phyloP scores from a whole-genome alignment of 2,888 invertebrate species.

The Metallyticus violacea region DNA sequence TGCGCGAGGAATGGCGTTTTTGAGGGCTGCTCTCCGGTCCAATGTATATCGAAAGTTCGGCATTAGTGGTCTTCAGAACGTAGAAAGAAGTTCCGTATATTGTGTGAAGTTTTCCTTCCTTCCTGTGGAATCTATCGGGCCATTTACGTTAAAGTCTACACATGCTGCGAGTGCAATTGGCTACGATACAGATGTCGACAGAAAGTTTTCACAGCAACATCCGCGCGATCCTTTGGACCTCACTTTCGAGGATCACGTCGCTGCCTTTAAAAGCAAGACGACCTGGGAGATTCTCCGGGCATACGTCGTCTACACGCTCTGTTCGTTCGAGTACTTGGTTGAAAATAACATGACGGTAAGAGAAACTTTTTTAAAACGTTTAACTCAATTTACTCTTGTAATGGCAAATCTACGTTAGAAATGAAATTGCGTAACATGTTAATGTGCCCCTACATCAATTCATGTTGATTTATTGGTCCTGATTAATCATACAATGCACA shows the following conservation, averaged over 20 bases:
- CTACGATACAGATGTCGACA: constrained; percentile 23
- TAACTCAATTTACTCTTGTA: not conserved
- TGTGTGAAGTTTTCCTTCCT: constrained; percentile 36
- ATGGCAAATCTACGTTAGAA: no score
- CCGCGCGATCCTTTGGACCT: constrained; percentile 72
- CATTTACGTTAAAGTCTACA: constrained; percentile 41
- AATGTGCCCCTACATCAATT: not conserved
- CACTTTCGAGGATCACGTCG: constrained; percentile 81
- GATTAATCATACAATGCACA: no score
- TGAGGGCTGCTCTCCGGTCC: constrained; percentile 47
- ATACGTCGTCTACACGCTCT: constrained; percentile 87
- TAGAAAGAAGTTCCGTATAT: constrained; percentile 41
- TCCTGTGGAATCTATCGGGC: constrained; percentile 32
- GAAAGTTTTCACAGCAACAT: constrained; percentile 35
- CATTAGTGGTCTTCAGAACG: constrained; percentile 37
- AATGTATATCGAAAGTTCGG: constrained; percentile 45
- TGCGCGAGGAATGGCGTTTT: constrained; percentile 47
- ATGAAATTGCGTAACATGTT: no score
- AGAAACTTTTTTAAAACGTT: not conserved
- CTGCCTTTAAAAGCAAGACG: constrained; percentile 94
- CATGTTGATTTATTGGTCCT: not conserved
- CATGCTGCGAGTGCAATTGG: constrained; percentile 35
- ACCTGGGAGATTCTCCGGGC: constrained; percentile 88
- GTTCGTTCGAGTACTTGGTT: constrained; percentile 82
- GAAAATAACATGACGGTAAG: constrained; percentile 90